A percentile compares a stretch with the other conserved stretches of the same genome.
Evolutionary conservation across 2,113 vertebrate species (phyloP).

Genomic region (Pseudolaguvia tuberculata): DNA sequence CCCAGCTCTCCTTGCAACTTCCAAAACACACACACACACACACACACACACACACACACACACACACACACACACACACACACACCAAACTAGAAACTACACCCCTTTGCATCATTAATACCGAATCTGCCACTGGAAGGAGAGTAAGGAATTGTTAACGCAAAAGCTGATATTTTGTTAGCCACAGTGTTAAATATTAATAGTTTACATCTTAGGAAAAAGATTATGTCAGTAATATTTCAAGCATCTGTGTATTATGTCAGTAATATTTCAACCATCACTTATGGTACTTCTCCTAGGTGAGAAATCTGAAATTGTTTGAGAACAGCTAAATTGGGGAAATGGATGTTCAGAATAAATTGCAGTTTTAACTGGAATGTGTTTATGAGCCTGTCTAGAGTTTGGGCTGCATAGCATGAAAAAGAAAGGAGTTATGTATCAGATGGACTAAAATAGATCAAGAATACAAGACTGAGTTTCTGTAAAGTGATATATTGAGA

Average conservation of each 20-base stretch:
- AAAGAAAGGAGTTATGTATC: too few relatives aligned
- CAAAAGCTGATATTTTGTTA: slow-evolving; percentile 14
- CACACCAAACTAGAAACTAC: slow-evolving; percentile 18
- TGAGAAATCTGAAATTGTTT: neutral
- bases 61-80: slow-evolving; percentile 22
- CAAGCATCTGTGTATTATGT: neutral
- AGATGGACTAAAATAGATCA: too few relatives aligned
- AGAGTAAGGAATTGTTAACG: slow-evolving; percentile 1
- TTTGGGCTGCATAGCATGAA: too few relatives aligned
- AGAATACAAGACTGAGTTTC: too few relatives aligned
- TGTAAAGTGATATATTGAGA: too few relatives aligned
- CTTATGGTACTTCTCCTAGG: neutral
- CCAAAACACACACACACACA: slow-evolving; percentile 23
- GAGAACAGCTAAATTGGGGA: neutral
- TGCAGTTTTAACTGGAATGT: neutral
- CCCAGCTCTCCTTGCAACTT: slow-evolving; percentile 30
- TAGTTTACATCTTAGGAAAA: slow-evolving; percentile 2
- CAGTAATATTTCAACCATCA: too few relatives aligned
- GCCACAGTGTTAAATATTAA: neutral
- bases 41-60: slow-evolving; percentile 12
- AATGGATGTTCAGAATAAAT: neutral
- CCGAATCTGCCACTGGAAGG: slow-evolving; percentile 2
- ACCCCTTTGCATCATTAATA: slow-evolving; percentile 39
- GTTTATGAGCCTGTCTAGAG: too few relatives aligned
- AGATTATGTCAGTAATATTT: neutral